Base-by-base conservation (phyloP, 2,888 invertebrate genomes). In the Chalcosyrphus nemorum region DNA sequence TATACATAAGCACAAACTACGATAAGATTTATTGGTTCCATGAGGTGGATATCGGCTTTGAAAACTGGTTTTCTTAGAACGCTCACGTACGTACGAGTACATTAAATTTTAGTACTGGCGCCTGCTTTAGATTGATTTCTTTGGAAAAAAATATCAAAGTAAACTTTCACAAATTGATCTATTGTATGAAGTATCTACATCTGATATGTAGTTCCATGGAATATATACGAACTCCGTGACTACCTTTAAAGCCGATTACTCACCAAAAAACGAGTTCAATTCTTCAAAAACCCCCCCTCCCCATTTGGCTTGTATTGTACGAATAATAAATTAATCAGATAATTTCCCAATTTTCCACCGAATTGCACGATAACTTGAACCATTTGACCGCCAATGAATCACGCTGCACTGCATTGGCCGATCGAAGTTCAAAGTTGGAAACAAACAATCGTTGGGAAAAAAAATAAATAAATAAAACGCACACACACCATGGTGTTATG, bases 371-470 rank as follows among this genome's bases (percentile, higher is more conserved):
- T 54, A 43, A 11, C 52, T 41, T 6, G 4, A 4, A 11, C 35
- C 24, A 15, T 63, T 50, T 47, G 63, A 11, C 32, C 65, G n/a
- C 15, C 50, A 13, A 54, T 72, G 72, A 61, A 29, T 72, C 72
- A 63, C 27, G 11, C 15, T 15, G 41, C 4, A 32, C n/a, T 65
- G 54, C 65, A 74, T 65, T 35, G 56, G n/a, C 38, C 54, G 63
- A 74, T 65, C 76, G 57, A 59, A 76, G 76, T 76, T 68, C 50
- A 68, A 50, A n/a, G 21, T 57, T 27, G 15, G 19, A 29, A 57
- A 65, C 27, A 66, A 57, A 61, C 13, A 72, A 57, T 5, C 13
- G 4, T 1, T 11, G 13, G 7, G 9, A 21, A 35, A 24, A 24
- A 24, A 35, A 29, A 29, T 6, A 29, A 27, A 27, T 4, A 27